A percentile compares a stretch with the other conserved stretches of the same genome.
Conservation (phyloP, 92 coral and sea anemone species). For the Phenganax marumi region DNA sequence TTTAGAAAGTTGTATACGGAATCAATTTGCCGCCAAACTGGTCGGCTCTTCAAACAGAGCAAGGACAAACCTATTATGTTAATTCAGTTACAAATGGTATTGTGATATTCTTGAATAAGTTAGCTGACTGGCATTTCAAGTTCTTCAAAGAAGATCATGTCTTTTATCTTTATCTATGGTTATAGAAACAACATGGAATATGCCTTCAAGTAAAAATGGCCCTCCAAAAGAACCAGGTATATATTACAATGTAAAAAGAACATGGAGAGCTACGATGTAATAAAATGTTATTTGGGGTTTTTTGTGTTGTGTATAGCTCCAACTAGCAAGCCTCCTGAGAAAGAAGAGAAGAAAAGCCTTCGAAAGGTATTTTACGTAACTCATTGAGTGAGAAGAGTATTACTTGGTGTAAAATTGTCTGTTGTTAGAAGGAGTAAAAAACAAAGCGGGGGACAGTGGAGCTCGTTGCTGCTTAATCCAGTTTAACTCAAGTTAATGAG, state of each 20-base stretch:
- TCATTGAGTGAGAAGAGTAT: background rate
- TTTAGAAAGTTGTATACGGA: constrained; percentile 37
- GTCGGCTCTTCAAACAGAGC: constrained; percentile 39
- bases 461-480: background rate
- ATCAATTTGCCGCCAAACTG: constrained; percentile 32
- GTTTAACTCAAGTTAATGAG: background rate
- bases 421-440: background rate
- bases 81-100: constrained; percentile 32
- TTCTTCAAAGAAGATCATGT: background rate
- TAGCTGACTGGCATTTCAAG: background rate
- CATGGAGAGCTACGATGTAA: background rate
- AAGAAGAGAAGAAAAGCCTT: constrained; percentile 11
- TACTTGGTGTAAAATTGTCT: background rate
- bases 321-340: constrained; percentile 7
- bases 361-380: constrained; percentile 5
- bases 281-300: background rate
- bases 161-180: background rate
- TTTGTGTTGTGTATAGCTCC: background rate
- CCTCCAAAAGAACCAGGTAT: constrained; percentile 12
- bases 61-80: constrained; percentile 40
- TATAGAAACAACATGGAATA: constrained; percentile 36
- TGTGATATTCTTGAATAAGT: background rate
- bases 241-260: background rate
- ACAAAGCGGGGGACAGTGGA: too few relatives aligned
- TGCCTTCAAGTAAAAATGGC: constrained; percentile 28